phyloP scores from a whole-genome alignment of 2,113 vertebrate genomes.

The Himantopus leucocephalus region DNA sequence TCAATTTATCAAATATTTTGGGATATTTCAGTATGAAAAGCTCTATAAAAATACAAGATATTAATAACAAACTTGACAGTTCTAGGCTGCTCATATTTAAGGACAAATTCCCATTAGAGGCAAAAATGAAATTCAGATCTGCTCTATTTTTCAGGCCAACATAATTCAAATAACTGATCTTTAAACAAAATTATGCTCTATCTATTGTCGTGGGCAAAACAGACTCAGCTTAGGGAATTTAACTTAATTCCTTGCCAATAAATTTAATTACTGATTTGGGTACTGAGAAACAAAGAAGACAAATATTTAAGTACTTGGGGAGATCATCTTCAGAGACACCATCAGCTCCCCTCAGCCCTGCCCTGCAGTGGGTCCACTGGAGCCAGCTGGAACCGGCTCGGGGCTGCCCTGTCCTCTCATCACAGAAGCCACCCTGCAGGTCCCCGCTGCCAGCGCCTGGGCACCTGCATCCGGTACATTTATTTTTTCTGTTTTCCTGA shows the following conservation, averaged over 20 bases:
- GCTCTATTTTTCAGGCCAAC: not conserved
- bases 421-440: not conserved
- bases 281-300: not conserved
- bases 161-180: not conserved
- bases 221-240: not conserved
- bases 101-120: not conserved
- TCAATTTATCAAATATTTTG: not conserved
- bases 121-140: not conserved
- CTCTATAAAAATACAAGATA: not conserved
- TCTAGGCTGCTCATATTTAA: not conserved
- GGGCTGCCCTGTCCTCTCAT: rapidly evolving
- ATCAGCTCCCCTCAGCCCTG: not conserved
- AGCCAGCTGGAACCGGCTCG: not conserved
- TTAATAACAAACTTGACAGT: not conserved
- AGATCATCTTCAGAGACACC: not conserved
- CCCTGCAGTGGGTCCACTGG: rapidly evolving
- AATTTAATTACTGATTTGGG: not conserved
- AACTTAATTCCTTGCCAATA: not conserved
- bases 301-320: not conserved
- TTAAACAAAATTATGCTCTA: not conserved
- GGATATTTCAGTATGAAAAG: not conserved
- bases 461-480: too few relatives aligned
- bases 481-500: not conserved
- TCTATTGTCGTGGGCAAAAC: not conserved
- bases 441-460: too few relatives aligned